phyloP scores from a whole-genome alignment of 1,140 invertebrate species.

The Cydia strobilella region DNA sequence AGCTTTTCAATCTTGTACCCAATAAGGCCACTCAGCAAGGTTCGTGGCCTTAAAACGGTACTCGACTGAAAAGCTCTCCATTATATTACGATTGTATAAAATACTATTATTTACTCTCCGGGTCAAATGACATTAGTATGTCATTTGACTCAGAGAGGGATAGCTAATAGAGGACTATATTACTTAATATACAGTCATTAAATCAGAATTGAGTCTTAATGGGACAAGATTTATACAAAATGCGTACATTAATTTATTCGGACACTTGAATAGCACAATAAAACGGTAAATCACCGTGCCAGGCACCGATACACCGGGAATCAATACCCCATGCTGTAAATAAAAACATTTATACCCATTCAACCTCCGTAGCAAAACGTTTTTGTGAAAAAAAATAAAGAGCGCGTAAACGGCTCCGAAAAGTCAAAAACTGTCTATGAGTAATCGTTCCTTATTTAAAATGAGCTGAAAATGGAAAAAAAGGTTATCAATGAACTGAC shows the following conservation, averaged over 20 bases:
- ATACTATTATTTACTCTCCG: not conserved
- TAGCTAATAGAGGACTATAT: too few relatives aligned
- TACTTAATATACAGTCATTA: not conserved
- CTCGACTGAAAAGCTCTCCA: too few relatives aligned
- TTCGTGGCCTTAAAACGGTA: too few relatives aligned
- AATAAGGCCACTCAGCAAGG: too few relatives aligned
- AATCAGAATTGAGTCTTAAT: not conserved
- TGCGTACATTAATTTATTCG: not conserved
- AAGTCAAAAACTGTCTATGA: slow-evolving; percentile 33
- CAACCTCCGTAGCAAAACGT: slow-evolving; percentile 44
- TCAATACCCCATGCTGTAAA: slow-evolving; percentile 51
- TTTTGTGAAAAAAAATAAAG: slow-evolving; percentile 28
- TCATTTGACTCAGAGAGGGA: too few relatives aligned
- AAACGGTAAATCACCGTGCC: slow-evolving; percentile 39
- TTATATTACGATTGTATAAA: too few relatives aligned
- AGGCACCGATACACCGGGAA: slow-evolving; percentile 39
- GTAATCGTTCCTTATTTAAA: slow-evolving; percentile 13
- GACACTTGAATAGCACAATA: not conserved
- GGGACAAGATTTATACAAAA: not conserved
- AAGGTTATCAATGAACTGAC: slow-evolving; percentile 47
- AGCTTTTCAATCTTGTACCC: too few relatives aligned
- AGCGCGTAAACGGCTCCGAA: slow-evolving; percentile 31
- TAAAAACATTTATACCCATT: slow-evolving; percentile 42
- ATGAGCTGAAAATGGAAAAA: not conserved
- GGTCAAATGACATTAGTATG: not conserved